Percentiles rank a stretch among this genome's conserved stretches.
These are phyloP conservation scores for Sander vitreus DNA, from an alignment of 2,113 vertebrate genomes.

Conservation along the genomic window DNA sequence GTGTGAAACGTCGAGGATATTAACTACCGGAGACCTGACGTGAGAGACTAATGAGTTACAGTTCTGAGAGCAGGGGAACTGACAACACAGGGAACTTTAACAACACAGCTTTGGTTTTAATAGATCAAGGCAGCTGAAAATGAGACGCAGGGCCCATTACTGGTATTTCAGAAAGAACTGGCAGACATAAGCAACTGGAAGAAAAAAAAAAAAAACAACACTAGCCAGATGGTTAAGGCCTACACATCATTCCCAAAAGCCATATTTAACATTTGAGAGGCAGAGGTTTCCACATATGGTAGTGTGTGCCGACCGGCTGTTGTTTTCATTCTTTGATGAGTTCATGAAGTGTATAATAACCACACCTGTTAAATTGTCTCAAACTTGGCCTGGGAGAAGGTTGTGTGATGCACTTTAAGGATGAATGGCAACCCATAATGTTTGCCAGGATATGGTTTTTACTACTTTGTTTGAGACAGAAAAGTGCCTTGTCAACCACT, in stretches of 20 bases:
- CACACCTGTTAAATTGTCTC: slow-evolving; percentile 17
- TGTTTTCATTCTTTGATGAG: slow-evolving; percentile 24
- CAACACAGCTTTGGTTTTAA: background rate
- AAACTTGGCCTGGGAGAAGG: slow-evolving; percentile 19
- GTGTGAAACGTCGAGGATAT: no score
- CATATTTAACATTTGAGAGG: slow-evolving; percentile 50
- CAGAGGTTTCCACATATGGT: background rate
- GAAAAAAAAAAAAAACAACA: background rate
- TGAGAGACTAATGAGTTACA: background rate
- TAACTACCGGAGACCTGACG: no score
- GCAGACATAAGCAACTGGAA: background rate
- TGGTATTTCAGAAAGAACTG: background rate
- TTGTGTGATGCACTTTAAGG: slow-evolving; percentile 80
- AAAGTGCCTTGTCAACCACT: slow-evolving; percentile 66
- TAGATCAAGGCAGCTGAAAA: background rate
- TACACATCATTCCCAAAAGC: slow-evolving; percentile 48
- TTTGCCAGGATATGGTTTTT: slow-evolving; percentile 40
- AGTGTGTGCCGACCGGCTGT: background rate
- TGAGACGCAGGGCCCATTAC: background rate
- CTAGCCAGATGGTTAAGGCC: background rate
- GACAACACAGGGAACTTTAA: no score
- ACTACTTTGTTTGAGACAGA: slow-evolving; percentile 39
- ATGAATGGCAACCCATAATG: slow-evolving; percentile 52
- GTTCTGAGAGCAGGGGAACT: background rate
- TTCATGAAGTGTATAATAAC: background rate